Evolutionary conservation across 1,140 invertebrate species (phyloP).

Genomic region (Drosophila murphyi): DNA sequence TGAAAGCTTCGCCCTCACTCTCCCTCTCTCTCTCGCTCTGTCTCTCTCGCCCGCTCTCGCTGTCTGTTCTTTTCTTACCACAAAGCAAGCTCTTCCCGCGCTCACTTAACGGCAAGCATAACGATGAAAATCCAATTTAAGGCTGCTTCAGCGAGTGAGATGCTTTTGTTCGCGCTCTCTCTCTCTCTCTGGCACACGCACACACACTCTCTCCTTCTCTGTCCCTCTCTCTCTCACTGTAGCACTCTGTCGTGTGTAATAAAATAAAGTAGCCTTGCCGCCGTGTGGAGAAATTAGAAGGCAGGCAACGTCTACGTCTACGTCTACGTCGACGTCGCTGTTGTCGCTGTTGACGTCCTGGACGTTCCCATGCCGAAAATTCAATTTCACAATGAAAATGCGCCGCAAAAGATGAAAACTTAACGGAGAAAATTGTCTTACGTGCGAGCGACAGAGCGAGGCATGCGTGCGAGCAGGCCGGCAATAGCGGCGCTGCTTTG

Average conservation of each 20-base stretch:
- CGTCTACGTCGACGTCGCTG: conserved; percentile 27
- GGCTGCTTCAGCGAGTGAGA: conserved; percentile 64
- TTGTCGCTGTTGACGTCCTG: conserved; percentile 12
- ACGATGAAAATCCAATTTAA: conserved; percentile 83
- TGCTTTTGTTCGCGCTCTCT: conserved; percentile 41
- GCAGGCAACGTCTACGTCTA: conserved; percentile 21
- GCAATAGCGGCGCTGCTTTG: conserved; percentile 51
- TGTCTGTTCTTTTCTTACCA: conserved; percentile 4
- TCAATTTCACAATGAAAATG: conserved; percentile 83
- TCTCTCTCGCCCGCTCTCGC: conserved; percentile 13
- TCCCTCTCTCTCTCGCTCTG: neutral
- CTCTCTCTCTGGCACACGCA: conserved; percentile 19
- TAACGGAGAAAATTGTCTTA: conserved; percentile 82
- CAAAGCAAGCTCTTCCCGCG: conserved; percentile 21
- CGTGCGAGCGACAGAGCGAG: conserved; percentile 24
- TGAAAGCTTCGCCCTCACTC: conserved; percentile 40
- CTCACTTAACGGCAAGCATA: conserved; percentile 70
- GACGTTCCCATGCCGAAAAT: conserved; percentile 77
- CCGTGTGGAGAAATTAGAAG: conserved; percentile 50
- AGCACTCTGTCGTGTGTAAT: conserved; percentile 57
- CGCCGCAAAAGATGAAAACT: conserved; percentile 52
- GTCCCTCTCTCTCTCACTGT: conserved; percentile 10
- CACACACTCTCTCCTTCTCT: conserved; percentile 21
- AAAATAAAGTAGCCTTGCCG: conserved; percentile 82
- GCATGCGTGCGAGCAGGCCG: conserved; percentile 16